A percentile compares a stretch with the other conserved stretches of the same genome.
These are phyloP conservation scores for Quadroppia sp. DNA, from an alignment of 2,888 invertebrate species.

Conservation along the genomic window DNA sequence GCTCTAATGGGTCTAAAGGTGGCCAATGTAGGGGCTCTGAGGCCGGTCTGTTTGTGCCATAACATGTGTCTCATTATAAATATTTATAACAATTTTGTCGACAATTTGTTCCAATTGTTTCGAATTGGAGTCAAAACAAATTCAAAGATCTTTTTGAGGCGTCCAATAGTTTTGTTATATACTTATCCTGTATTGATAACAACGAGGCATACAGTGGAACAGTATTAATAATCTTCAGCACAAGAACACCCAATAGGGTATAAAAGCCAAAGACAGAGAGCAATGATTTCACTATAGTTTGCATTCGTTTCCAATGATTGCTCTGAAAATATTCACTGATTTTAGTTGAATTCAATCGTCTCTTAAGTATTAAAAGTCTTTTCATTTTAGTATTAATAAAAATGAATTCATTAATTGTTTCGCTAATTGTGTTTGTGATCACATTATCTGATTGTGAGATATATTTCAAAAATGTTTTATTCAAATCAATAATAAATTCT, in stretches of 20 bases:
- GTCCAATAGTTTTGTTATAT: background rate
- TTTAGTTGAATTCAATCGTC: too few species aligned
- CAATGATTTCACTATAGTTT: constrained; percentile 4
- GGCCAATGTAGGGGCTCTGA: background rate
- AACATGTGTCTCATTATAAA: constrained; percentile 6
- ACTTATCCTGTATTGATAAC: background rate
- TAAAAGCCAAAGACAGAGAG: constrained; percentile 6
- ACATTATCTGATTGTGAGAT: too few species aligned
- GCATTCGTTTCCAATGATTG: background rate
- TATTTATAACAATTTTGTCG: too few species aligned
- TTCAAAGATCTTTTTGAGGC: constrained; percentile 13
- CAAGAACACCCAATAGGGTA: background rate
- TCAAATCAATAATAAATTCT: background rate
- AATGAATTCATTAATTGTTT: too few species aligned
- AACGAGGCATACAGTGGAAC: background rate
- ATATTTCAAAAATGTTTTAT: too few species aligned
- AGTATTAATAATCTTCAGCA: background rate
- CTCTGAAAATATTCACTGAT: too few species aligned
- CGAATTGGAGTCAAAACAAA: constrained; percentile 6
- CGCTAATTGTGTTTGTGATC: too few species aligned
- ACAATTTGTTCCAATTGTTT: constrained; percentile 7
- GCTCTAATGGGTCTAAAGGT: background rate
- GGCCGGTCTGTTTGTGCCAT: background rate
- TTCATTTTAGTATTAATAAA: too few species aligned
- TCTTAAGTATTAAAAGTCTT: too few species aligned